Evolutionary conservation across 1,140 invertebrate species (phyloP).

Genomic region (Eriocheir sinensis): DNA sequence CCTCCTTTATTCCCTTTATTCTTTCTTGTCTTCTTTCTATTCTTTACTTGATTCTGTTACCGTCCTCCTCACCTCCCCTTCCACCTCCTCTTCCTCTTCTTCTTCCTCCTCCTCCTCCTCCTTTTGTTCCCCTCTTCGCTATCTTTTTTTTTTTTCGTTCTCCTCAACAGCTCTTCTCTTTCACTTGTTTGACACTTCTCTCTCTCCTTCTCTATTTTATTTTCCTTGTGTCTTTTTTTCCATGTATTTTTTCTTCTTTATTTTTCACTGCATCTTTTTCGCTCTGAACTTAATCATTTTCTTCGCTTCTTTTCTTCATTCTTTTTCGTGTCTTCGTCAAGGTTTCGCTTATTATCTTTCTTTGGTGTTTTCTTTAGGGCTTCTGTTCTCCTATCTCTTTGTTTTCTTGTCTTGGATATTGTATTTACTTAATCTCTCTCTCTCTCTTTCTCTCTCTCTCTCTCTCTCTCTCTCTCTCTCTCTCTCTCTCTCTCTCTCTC

Average conservation of each 20-base stretch:
- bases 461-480: conserved; percentile 31
- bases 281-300: neutral
- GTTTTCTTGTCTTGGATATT: neutral
- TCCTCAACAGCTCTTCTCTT: neutral
- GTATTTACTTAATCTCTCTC: neutral
- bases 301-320: neutral
- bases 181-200: neutral
- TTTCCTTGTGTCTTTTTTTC: no score
- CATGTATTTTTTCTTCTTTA: neutral
- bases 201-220: no score
- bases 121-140: neutral
- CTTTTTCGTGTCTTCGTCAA: no score
- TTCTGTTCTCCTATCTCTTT: neutral
- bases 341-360: no score
- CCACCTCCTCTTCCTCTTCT: neutral
- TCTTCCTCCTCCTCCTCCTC: neutral
- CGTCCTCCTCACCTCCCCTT: no score
- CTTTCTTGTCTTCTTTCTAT: no score
- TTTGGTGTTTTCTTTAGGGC: neutral
- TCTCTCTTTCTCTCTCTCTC: conserved; percentile 30
- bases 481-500: conserved; percentile 22
- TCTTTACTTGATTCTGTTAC: no score
- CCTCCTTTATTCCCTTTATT: neutral
- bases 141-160: neutral
- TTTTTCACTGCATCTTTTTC: no score